A percentile compares a stretch with the other conserved stretches of the same genome.
These are phyloP conservation scores for Pectinophora gossypiella DNA, from an alignment of 1,140 invertebrate genomes.

Conservation along the genomic window DNA sequence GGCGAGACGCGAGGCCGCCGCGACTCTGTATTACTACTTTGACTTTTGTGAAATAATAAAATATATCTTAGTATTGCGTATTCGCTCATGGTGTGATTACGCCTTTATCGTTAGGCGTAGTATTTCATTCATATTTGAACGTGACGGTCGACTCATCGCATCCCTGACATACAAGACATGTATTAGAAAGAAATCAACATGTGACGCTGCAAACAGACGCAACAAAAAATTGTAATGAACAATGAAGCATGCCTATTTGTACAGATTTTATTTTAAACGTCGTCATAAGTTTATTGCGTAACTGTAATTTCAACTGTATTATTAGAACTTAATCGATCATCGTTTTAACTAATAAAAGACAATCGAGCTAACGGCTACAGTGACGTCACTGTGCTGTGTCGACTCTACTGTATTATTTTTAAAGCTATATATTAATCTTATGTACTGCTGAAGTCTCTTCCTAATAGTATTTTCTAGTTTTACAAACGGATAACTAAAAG, in stretches of 20 bases:
- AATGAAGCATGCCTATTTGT: constrained; percentile 17
- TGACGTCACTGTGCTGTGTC: constrained; percentile 15
- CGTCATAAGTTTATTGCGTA: constrained; percentile 25
- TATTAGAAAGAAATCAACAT: neutral
- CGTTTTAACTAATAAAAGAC: constrained; percentile 50
- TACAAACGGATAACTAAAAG: neutral
- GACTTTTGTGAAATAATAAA: no score
- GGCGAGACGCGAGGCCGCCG: no score
- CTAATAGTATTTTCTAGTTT: neutral
- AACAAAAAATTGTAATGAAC: constrained; percentile 8
- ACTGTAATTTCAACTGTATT: constrained; percentile 39
- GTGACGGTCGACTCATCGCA: neutral
- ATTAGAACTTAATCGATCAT: constrained; percentile 35
- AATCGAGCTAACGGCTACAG: constrained; percentile 37
- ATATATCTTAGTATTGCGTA: no score
- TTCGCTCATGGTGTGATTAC: neutral
- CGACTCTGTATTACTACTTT: no score
- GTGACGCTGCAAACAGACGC: neutral
- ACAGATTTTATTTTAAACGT: constrained; percentile 21
- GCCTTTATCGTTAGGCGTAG: neutral
- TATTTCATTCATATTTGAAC: constrained; percentile 2
- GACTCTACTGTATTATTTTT: no score
- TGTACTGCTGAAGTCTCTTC: neutral
- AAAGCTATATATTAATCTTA: neutral
- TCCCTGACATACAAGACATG: neutral